Conservation (phyloP, 2,113 vertebrate genomes). For the human region GRCh38 chr6:70068501-70069000, state of each 20-base stretch:
- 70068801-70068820: background rate
- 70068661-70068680: constrained; percentile 76
- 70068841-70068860: constrained; percentile 13
- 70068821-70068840: background rate
- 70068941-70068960: background rate
- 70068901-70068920: background rate
- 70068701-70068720: constrained; percentile 17
- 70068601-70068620: constrained; percentile 70
- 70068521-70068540: constrained; percentile 69
- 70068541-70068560: constrained; percentile 66
- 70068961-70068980: background rate
- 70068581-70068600: constrained; percentile 44
- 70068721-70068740: constrained; percentile 35
- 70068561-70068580: constrained; percentile 78
- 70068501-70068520: background rate
- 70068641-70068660: constrained; percentile 58
- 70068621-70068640: constrained; percentile 69
- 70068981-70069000: background rate
- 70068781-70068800: background rate
- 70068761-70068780: background rate
- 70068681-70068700: constrained; percentile 43
- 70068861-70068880: background rate
- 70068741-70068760: background rate
- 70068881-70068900: background rate
- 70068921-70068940: background rate